Base-by-base conservation (phyloP, 2,888 invertebrate species). In the Nycteola revayana region DNA sequence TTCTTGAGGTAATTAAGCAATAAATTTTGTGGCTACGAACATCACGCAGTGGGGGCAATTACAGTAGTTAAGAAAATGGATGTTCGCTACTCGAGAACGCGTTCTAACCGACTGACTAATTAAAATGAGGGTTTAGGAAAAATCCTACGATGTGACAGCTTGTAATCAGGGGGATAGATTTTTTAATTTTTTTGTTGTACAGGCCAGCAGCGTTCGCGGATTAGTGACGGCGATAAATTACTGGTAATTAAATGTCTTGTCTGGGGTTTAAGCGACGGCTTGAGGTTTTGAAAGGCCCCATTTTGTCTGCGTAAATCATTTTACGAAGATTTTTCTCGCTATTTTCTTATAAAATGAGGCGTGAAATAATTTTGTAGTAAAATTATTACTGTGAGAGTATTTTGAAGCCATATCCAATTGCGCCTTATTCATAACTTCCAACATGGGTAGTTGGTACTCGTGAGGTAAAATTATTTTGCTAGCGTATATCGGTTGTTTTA, bases 1-100 rank as follows among this genome's bases (percentile, higher is more conserved):
- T 82, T 80, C 86, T 83, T 81, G 76, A 86, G 89, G 89, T 89
- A 89, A 89, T 89, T 89, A 89, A 89, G 89, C 71, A 89, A 89
- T 89, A 89, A 89, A 89, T 89, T 89, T 85, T 74, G 81, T 67
- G 76, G 80, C 85, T 77, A 81, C 82, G 76, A 82, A 78, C 85
- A 77, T 74, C 65, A 60, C 73, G 77, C 86, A 84, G 86, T 86
- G 77, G 84, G 81, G 86, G 79, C 83, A 78, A 83, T 86, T 86
- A 83, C 77, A 75, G 79, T 84, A 69, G 81, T 86, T 81, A 80
- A 78, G 79, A 79, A 85, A 88, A 86, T 84, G 75, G 72, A 82
- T 86, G 82, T 74, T 79, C 69, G 58, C 69, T 62, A 71, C 70
- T 70, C 60, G 60, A 69, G 66, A 51, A 47, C 36, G 59, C 54